Percentiles rank a stretch among this genome's conserved stretches.
Conservation (phyloP, 2,113 vertebrate species). For the Syngnathoides biaculeatus region DNA sequence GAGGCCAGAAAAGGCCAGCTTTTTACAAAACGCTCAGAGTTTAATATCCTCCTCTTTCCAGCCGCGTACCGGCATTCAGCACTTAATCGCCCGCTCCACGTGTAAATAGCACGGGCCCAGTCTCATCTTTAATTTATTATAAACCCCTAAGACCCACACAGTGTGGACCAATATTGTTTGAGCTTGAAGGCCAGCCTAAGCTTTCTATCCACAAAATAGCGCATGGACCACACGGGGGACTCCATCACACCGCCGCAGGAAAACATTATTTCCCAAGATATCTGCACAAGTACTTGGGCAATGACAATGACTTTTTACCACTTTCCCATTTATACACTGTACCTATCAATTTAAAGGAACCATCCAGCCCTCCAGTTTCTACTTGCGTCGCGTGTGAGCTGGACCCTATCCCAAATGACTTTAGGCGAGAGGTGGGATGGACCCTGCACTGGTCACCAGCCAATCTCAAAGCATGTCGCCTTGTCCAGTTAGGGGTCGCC, state of each 20-base stretch:
- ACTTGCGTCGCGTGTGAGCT: not conserved
- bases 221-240: slow-evolving; percentile 18
- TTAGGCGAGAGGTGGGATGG: no score
- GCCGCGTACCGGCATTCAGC: slow-evolving; percentile 65
- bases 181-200: slow-evolving; percentile 26
- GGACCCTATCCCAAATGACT: no score
- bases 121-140: slow-evolving; percentile 76
- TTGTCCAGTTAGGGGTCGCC: no score
- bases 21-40: slow-evolving; percentile 66
- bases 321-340: not conserved
- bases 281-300: not conserved
- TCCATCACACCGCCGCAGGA: not conserved
- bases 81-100: slow-evolving; percentile 66
- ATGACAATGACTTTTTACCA: not conserved
- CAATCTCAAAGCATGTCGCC: no score
- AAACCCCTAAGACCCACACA: slow-evolving; percentile 47
- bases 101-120: slow-evolving; percentile 72
- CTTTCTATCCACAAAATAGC: slow-evolving; percentile 15
- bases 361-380: not conserved
- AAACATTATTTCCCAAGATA: not conserved
- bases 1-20: slow-evolving; percentile 48
- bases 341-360: not conserved
- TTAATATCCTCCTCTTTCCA: slow-evolving; percentile 67
- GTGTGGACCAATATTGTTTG: slow-evolving; percentile 51
- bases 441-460: no score